These are phyloP conservation scores for Syngnathoides biaculeatus DNA, from an alignment of 2,113 vertebrate genomes.

Conservation along the genomic window DNA sequence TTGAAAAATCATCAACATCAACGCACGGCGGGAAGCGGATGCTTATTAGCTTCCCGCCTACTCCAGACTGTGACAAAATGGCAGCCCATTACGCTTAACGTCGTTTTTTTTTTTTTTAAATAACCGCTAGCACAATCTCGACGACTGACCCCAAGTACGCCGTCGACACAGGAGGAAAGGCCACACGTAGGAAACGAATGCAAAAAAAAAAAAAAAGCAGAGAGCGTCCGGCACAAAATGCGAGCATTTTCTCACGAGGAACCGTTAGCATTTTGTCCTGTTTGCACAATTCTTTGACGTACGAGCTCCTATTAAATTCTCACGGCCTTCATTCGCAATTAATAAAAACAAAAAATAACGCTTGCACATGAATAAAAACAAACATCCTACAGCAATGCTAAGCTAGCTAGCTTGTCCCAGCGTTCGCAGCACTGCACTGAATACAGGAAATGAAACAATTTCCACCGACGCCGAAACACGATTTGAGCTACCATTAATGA, in stretches of 20 bases:
- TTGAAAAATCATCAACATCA: conserved; percentile 38
- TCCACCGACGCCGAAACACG: neutral
- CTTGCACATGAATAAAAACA: neutral
- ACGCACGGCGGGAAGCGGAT: neutral
- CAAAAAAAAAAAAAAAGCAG: neutral
- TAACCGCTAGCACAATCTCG: neutral
- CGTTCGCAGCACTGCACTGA: neutral
- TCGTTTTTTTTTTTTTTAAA: neutral
- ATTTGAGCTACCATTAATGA: neutral
- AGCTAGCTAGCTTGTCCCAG: neutral
- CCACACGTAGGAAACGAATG: neutral
- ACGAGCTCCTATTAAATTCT: neutral
- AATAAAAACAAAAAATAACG: neutral
- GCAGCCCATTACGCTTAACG: neutral
- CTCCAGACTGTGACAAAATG: neutral
- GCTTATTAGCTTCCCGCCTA: neutral
- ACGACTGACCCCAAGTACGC: neutral
- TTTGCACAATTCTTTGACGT: neutral
- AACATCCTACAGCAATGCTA: neutral
- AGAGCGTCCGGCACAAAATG: neutral
- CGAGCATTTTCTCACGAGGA: neutral
- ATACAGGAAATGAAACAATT: neutral
- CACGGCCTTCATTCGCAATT: neutral
- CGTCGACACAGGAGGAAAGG: neutral
- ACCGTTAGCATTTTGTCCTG: neutral